Percentiles rank a stretch among this genome's conserved stretches.
Conservation (phyloP, 2,113 vertebrate species). For the Corydoras maculifer region DNA sequence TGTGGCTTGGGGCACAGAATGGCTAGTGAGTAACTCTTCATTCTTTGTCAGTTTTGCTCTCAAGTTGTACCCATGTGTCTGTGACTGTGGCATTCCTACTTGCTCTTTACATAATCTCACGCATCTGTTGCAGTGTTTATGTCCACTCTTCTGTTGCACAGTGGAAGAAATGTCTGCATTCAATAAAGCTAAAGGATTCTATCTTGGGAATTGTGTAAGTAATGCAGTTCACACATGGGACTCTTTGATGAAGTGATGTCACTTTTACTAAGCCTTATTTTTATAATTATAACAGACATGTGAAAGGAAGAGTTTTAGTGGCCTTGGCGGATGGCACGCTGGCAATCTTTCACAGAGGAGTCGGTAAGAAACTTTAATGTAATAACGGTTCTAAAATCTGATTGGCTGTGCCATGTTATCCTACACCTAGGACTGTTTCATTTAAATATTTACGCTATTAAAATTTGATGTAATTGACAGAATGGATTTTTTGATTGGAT, state of each 20-base stretch:
- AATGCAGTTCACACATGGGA: no score
- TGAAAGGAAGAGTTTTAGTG: conserved; percentile 93
- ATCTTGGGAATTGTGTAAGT: conserved; percentile 96
- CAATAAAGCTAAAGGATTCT: conserved; percentile 95
- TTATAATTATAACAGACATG: conserved; percentile 69
- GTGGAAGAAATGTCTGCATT: conserved; percentile 95
- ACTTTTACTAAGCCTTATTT: no score
- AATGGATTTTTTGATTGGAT: no score
- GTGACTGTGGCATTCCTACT: no score
- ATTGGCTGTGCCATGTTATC: no score
- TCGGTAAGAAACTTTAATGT: conserved; percentile 67
- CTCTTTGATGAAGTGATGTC: no score
- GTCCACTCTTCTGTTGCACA: conserved; percentile 97
- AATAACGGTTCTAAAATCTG: background rate
- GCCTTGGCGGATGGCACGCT: conserved; percentile 90
- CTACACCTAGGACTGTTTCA: no score
- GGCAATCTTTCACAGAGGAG: conserved; percentile 92
- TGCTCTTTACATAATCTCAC: background rate
- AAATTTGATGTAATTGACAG: no score
- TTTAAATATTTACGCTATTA: no score
- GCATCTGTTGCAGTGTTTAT: conserved; percentile 78
- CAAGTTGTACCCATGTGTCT: no score
- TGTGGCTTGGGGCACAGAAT: conserved; percentile 97
- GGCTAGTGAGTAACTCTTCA: conserved; percentile 74
- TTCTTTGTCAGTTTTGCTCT: no score